A percentile compares a stretch with the other conserved stretches of the same genome.
phyloP scores from a whole-genome alignment of 2,888 invertebrate species.

The Orthonychiurus folsomi region DNA sequence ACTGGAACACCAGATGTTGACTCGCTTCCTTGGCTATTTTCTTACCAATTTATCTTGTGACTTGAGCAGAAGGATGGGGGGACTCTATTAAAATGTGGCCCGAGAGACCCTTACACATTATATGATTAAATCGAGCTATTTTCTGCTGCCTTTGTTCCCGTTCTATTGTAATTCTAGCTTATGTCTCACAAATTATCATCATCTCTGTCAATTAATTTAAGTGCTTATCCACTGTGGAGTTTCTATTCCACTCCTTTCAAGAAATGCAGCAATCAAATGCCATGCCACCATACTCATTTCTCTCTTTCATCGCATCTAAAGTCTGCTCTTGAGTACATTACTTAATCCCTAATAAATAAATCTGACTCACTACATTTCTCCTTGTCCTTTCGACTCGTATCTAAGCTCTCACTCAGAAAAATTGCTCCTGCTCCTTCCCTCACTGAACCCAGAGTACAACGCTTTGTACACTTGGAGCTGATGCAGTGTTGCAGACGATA shows the following conservation, averaged over 20 bases:
- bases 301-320: not conserved
- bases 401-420: too few species aligned
- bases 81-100: not conserved
- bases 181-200: not conserved
- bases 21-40: too few species aligned
- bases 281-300: not conserved
- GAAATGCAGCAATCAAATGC: not conserved
- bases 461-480: too few species aligned
- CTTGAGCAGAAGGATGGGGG: not conserved
- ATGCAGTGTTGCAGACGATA: too few species aligned
- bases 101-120: not conserved
- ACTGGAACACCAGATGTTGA: not conserved
- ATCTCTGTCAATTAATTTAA: constrained; percentile 7
- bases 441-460: too few species aligned
- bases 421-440: too few species aligned
- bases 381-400: too few species aligned
- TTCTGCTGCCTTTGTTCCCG: not conserved
- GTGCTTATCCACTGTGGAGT: not conserved
- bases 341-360: too few species aligned
- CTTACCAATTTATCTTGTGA: not conserved
- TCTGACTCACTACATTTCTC: too few species aligned
- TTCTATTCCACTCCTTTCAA: too few species aligned
- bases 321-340: not conserved
- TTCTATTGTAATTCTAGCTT: not conserved
- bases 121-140: constrained; percentile 7